Percentiles rank a stretch among this genome's conserved stretches.
Conservation (phyloP, 2,797 vertebrate genomes). For the Poeciliopsis paucimaculata region DNA sequence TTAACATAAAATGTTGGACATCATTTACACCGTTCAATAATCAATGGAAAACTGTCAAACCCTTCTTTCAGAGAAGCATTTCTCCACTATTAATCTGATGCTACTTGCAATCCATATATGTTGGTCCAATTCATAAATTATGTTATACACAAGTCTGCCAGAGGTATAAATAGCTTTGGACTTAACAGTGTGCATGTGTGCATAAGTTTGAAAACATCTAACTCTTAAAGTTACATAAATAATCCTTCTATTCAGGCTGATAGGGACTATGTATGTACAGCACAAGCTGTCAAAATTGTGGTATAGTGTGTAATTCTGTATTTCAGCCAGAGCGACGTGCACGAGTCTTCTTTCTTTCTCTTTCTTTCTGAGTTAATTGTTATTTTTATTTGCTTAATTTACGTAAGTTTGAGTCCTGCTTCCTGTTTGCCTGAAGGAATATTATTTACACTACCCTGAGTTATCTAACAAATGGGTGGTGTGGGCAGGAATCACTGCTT, state of each 20-base stretch:
- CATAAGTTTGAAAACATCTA: too few species aligned
- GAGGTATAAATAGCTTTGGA: background rate
- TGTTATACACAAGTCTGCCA: background rate
- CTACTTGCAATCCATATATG: too few species aligned
- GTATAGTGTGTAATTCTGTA: constrained; percentile 11
- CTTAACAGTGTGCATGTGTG: background rate
- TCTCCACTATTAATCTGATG: too few species aligned
- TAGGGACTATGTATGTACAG: constrained; percentile 12
- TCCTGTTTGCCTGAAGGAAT: constrained; percentile 38
- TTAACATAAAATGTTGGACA: too few species aligned
- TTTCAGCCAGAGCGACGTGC: constrained; percentile 25
- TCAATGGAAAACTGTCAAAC: too few species aligned
- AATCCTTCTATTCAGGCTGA: constrained; percentile 53
- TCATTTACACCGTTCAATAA: too few species aligned
- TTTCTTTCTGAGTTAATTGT: background rate
- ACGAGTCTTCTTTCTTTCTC: constrained; percentile 31
- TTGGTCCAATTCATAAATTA: too few species aligned
- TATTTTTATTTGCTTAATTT: constrained; percentile 22
- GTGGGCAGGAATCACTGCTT: constrained; percentile 3
- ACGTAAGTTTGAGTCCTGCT: constrained; percentile 21
- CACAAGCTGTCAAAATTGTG: background rate
- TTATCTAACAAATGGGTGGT: constrained; percentile 20
- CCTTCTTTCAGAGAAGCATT: too few species aligned
- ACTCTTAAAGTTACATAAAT: constrained; percentile 38
- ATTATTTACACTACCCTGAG: constrained; percentile 40